Base-by-base conservation (phyloP, 2,113 vertebrate species). In the Zootoca vivipara region DNA sequence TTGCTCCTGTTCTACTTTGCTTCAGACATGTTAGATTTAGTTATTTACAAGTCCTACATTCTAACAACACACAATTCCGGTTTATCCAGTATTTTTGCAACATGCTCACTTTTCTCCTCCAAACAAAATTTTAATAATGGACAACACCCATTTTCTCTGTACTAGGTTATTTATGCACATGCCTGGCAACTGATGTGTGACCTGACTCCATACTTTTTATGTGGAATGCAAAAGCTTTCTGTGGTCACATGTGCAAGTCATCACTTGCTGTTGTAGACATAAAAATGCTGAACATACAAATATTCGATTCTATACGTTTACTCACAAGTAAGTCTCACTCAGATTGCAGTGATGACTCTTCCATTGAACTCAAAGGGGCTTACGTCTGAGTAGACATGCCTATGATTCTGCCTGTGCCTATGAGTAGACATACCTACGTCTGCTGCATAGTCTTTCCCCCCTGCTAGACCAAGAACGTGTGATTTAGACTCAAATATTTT, bases 21-120 rank as follows among this genome's bases (percentile, higher is more conserved):
- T 86, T 91, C 90, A 90, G 93, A 93, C 89, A 88, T 93, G 92
- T 79, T 92, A 90, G 78, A 88, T 92, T 87, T 91, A 88, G 87
- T 79, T 89, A 91, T 93, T 94, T 93, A 91, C 0, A 8, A 93
- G 62, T 87, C 93, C 92, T 92, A 88, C 90, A 88, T 93, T 92
- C 90, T 86, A 91, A 93, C 12, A 92, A 93, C 12, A 62, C 78
- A 69, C 7, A 7, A 82, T 89, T 83, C 85, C 86, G 1, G 0
- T 86, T 92, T 1, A 5, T 26, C 10, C 46, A 46, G 12, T 62
- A 73, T 89, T 90, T 90, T 89, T 91, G 9, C 85, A 86, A 7
- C 84, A 77, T 40, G 78, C 22, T 88, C 35, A 10, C 33, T 74
- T 56, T 13, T n/a, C 69, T 10, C 24, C 52, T 26, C 24, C 52